Base-by-base conservation (phyloP, 2,888 invertebrate species). In the Sialis lutaria region DNA sequence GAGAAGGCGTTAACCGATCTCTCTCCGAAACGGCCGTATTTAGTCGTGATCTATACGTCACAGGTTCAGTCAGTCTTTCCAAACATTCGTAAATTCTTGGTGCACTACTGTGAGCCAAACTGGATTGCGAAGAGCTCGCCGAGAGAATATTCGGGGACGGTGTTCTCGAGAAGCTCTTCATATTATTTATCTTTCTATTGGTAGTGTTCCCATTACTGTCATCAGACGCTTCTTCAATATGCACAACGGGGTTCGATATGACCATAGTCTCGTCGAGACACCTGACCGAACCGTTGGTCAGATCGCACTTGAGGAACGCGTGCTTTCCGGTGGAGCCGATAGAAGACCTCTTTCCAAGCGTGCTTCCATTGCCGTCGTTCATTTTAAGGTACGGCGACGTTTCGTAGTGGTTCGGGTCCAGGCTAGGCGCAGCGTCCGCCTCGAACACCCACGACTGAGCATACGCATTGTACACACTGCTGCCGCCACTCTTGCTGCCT, bases 401-500 rank as follows among this genome's bases (percentile, higher is more conserved):
- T 8, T 22, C 22, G 22, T 22, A 22, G 22, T 22, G 22, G 22
- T 22, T 22, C 2, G 22, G 22, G 22, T 22, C 22, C 22, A 22
- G 22, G 22, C 22, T 51, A 34, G 55, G 50, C 10, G 52, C 52
- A 46, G 56, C 55, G n/a, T 60, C 61, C 12, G 66, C 56, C 46
- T 70, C 69, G 57, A 68, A 70, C 42, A 70, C 70, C 70, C 70
- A 70, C 51, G 69, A 69, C 55, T 68, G 69, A 12, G 67, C 63
- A 56, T 67, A 68, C 44, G 67, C 64, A 58, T 64, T 63, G 60
- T 65, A 64, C 22, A 60, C 58, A 49, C 51, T 47, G 53, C 51
- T 51, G 22, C 22, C 22, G 22, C 22, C 22, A 22, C 22, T 22
- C 22, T 22, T 22, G 22, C 22, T 22, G 22, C 22, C 22, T 22